Base-by-base conservation (phyloP, 2,888 invertebrate species). In the Ormyrus nitidulus region DNA sequence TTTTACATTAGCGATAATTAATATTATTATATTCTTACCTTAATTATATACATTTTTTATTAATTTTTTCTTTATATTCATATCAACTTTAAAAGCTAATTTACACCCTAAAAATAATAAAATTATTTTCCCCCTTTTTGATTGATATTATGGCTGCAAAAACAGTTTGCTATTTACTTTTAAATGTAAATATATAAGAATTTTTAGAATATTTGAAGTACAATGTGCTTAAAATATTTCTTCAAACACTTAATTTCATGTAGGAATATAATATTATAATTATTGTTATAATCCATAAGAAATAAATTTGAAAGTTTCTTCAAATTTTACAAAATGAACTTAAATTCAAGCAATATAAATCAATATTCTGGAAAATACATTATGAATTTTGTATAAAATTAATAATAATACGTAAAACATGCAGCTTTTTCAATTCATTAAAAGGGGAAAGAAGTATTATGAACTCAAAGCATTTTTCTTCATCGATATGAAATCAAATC, bases 301-400 rank as follows among this genome's bases (percentile, higher is more conserved):
- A 34, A 34, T 34, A 34, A 34, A 34, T 34, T 34, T 34, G 34
- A 34, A 34, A 34, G 0, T 34, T 34, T 34, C 34, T 34, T 34
- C 34, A 34, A 34, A 5, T 11, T 2, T 10, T 34, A 34, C 34
- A 34, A 34, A 34, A 34, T 4, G 34, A 34, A 34, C 34, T 34
- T 34, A 3, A 34, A 34, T 34, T 34, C 34, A 34, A 34, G 34
- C 34, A 34, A 8, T 13, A 66, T 48, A 83, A 79, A 86, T 85
- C 84, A 85, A 86, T 85, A 87, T 87, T 87, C 87, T 87, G 87
- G 86, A 87, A 87, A 86, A 83, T 84, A 83, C 70, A 82, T 81
- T 53, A 11, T 61, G 49, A 71, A 73, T 62, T 9, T 81, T 64
- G 49, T 66, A 70, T n/a, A 71, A 53, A 80, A 66, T 71, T 71